These are phyloP conservation scores for Halocaridina rubra DNA, from an alignment of 2,888 invertebrate species.

Conservation along the genomic window DNA sequence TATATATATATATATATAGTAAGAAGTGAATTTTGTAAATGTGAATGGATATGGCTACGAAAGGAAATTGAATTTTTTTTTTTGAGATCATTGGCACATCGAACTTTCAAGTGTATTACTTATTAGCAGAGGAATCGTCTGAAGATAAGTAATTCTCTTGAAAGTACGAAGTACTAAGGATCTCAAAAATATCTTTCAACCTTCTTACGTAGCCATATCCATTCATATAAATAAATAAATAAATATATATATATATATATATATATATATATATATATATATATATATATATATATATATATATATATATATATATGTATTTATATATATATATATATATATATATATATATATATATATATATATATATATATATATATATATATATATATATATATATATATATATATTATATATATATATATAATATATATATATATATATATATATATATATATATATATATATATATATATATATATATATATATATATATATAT, in stretches of 20 bases:
- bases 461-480: background rate
- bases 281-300: background rate
- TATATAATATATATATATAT: background rate
- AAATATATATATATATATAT: background rate
- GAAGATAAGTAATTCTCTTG: too few species aligned
- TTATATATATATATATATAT: background rate
- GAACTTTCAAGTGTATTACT: too few species aligned
- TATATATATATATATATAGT: too few species aligned
- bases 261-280: background rate
- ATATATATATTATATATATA: background rate
- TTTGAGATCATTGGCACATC: too few species aligned
- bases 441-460: background rate
- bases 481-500: background rate
- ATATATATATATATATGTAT: background rate
- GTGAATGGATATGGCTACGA: too few species aligned
- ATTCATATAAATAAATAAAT: background rate
- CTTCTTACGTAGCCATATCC: too few species aligned
- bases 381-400: too few species aligned
- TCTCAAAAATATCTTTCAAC: too few species aligned
- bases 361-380: background rate
- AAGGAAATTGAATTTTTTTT: too few species aligned
- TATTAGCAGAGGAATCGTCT: too few species aligned
- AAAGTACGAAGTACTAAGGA: too few species aligned
- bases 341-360: background rate
- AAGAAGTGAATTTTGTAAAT: too few species aligned